phyloP scores from a whole-genome alignment of 2,113 vertebrate species.

The Ophthalmotilapia sp. region DNA sequence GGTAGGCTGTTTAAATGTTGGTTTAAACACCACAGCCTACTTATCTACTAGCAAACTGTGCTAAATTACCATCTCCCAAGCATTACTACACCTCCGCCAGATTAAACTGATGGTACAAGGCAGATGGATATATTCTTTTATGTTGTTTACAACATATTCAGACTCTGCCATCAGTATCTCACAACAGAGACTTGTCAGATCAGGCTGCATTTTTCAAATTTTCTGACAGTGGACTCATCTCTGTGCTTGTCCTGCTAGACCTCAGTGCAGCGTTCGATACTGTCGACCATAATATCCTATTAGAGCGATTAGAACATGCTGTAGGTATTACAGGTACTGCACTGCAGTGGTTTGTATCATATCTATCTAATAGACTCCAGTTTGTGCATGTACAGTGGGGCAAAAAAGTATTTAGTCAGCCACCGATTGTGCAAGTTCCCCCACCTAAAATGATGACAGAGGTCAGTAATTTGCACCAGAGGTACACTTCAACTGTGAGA shows the following conservation, averaged over 20 bases:
- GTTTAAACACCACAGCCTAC: not conserved
- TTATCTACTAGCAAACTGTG: not conserved
- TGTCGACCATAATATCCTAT: rapidly evolving
- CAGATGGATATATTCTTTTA: not conserved
- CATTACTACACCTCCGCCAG: not conserved
- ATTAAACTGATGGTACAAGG: not conserved
- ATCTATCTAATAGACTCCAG: rapidly evolving
- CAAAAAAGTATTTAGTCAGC: no score
- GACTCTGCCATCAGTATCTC: not conserved
- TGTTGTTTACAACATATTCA: not conserved
- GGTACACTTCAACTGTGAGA: no score
- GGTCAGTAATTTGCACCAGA: no score
- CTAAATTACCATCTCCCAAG: not conserved
- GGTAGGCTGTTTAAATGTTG: not conserved
- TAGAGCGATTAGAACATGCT: not conserved
- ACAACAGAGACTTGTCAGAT: not conserved
- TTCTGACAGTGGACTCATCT: not conserved
- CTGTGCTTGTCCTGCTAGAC: not conserved
- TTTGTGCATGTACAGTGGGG: not conserved
- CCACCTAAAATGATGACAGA: no score
- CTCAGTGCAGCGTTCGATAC: not conserved
- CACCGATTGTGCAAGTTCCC: no score
- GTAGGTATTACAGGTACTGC: rapidly evolving
- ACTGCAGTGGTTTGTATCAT: not conserved
- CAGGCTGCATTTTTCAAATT: not conserved